phyloP scores from a whole-genome alignment of 2,888 invertebrate species.

The Hartigia nigra region DNA sequence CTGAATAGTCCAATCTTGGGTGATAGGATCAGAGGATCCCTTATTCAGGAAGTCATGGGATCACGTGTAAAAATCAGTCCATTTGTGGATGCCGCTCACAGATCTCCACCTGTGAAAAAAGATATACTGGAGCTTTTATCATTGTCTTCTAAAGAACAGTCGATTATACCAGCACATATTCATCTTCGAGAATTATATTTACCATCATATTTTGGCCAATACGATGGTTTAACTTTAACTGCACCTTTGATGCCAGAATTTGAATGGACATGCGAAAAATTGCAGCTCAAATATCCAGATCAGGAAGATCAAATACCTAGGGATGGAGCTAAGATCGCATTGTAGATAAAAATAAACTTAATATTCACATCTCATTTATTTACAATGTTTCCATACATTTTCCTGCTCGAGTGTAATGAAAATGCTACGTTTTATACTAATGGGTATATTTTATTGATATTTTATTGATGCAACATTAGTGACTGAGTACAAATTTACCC shows the following conservation, averaged over 20 bases:
- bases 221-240: conserved; percentile 45
- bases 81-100: conserved; percentile 42
- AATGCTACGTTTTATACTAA: too few species aligned
- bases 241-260: conserved; percentile 57
- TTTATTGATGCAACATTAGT: conserved; percentile 65
- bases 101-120: conserved; percentile 37
- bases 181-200: conserved; percentile 53
- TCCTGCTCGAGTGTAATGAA: too few species aligned
- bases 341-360: too few species aligned
- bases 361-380: too few species aligned
- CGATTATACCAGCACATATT: conserved; percentile 57
- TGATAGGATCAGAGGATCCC: conserved; percentile 58
- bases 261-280: conserved; percentile 56
- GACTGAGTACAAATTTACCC: conserved; percentile 76
- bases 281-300: conserved; percentile 41
- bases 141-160: conserved; percentile 36
- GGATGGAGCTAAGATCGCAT: too few species aligned
- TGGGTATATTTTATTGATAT: neutral
- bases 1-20: conserved; percentile 62
- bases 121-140: conserved; percentile 39
- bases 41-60: conserved; percentile 55
- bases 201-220: conserved; percentile 32
- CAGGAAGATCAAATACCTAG: too few species aligned
- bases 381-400: too few species aligned
- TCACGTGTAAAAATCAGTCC: conserved; percentile 54